Conservation (phyloP, 2,113 vertebrate genomes). For the Ibidorhyncha struthersii region DNA sequence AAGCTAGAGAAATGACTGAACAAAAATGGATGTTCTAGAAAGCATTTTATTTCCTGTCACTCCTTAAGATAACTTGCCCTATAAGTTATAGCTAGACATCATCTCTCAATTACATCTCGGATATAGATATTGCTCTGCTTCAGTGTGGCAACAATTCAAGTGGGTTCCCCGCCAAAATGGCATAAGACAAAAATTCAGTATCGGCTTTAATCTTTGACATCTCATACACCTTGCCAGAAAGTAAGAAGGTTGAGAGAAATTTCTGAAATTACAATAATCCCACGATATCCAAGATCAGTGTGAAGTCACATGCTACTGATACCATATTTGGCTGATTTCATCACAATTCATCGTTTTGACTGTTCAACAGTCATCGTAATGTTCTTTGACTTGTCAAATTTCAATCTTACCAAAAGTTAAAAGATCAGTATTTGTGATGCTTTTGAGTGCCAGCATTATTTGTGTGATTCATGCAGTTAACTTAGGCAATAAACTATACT, state of each 20-base stretch:
- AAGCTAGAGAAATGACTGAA: neutral
- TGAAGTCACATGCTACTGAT: neutral
- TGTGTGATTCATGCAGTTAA: neutral
- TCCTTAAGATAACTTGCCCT: neutral
- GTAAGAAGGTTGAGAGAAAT: neutral
- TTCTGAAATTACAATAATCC: neutral
- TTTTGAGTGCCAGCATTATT: neutral
- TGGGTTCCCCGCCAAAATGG: neutral
- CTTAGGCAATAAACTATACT: neutral
- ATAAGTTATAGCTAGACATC: neutral
- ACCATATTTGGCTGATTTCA: neutral
- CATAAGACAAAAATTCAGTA: neutral
- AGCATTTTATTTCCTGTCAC: neutral
- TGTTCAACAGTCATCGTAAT: neutral
- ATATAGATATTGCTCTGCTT: neutral
- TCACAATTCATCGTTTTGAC: neutral
- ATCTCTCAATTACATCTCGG: neutral
- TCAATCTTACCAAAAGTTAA: neutral
- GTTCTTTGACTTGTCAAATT: neutral
- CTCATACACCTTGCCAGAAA: neutral
- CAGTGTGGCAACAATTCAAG: neutral
- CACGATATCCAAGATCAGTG: neutral
- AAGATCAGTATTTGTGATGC: neutral
- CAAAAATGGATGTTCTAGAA: neutral
- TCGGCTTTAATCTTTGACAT: neutral